Conservation (phyloP, 2,113 vertebrate genomes). For the Chauna torquata region DNA sequence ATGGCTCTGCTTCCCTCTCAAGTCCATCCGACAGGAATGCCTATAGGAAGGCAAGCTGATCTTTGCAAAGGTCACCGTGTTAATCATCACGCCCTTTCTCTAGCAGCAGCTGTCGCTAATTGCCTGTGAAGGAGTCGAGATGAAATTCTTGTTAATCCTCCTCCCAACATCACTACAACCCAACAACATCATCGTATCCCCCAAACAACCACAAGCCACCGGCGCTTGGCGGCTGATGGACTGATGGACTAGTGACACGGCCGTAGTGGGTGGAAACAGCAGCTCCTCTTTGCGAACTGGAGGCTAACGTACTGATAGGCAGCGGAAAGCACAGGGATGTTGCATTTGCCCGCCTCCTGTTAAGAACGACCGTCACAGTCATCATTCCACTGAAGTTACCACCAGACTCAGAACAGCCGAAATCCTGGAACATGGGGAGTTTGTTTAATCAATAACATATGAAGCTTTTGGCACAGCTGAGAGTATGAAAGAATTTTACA, state of each 20-base stretch:
- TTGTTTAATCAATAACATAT: constrained; percentile 64
- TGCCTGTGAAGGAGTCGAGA: constrained; percentile 39
- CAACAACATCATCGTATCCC: not conserved
- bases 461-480: constrained; percentile 37
- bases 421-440: constrained; percentile 33
- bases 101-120: constrained; percentile 43
- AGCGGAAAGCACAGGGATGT: not conserved
- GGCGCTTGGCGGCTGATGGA: not conserved
- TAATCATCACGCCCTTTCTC: constrained; percentile 41
- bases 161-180: constrained; percentile 5
- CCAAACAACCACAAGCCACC: not conserved
- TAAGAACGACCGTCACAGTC: not conserved
- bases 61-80: constrained; percentile 51
- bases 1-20: not conserved
- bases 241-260: not conserved
- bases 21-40: not conserved
- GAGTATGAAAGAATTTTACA: constrained; percentile 14
- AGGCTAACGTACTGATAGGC: not conserved
- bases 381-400: not conserved
- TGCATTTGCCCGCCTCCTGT: not conserved
- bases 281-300: not conserved
- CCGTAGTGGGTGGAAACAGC: not conserved
- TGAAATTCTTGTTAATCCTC: constrained; percentile 49
- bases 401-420: not conserved
- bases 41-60: constrained; percentile 9